Evolutionary conservation across 92 coral and sea anemone species (phyloP).

Genomic region (Phymanthus crucifer): DNA sequence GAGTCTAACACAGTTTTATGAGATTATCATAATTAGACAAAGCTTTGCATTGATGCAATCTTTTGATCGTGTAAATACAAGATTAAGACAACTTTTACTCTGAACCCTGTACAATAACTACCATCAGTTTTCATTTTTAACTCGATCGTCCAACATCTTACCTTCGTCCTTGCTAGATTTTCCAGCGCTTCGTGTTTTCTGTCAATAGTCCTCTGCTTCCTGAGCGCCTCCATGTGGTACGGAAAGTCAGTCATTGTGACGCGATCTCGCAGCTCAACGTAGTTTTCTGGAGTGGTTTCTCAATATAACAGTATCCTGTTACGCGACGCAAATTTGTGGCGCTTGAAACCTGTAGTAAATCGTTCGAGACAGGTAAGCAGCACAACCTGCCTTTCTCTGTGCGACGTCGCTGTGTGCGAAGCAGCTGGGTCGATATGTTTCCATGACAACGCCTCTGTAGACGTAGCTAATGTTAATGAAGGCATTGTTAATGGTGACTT

Average conservation of each 20-base stretch:
- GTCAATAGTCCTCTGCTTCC: constrained; percentile 81
- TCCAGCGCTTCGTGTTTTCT: constrained; percentile 71
- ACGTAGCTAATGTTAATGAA: neutral
- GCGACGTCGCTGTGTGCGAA: neutral
- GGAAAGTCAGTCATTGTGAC: constrained; percentile 34
- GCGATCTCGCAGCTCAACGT: neutral
- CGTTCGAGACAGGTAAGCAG: neutral
- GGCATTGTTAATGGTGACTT: neutral
- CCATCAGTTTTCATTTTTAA: neutral
- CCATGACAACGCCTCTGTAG: neutral
- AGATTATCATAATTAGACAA: neutral
- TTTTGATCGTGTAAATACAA: neutral
- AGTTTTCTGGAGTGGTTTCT: neutral
- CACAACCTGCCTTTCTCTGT: neutral
- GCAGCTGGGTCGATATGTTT: neutral
- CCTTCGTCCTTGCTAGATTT: constrained; percentile 50
- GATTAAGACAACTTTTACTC: neutral
- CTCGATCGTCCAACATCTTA: neutral
- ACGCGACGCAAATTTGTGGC: neutral
- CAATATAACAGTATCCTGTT: neutral
- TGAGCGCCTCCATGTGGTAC: constrained; percentile 90
- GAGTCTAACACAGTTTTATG: neutral
- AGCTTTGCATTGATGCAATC: neutral
- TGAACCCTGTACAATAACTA: neutral
- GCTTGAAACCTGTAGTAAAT: neutral